phyloP scores from a whole-genome alignment of 2,113 vertebrate species.

The Dicrurus megarhynchus region DNA sequence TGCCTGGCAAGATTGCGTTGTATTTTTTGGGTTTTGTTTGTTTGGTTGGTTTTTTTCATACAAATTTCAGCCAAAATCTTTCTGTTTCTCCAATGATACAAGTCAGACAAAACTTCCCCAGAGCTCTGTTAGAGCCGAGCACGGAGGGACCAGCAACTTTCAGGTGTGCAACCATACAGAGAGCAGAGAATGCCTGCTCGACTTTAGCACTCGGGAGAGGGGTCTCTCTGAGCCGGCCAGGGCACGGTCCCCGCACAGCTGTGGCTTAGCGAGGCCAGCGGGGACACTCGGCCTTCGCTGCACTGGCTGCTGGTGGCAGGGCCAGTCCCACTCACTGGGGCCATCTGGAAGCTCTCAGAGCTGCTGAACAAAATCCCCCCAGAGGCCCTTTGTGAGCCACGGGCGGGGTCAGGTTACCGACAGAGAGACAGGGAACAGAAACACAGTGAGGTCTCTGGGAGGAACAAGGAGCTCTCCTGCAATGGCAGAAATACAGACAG shows the following conservation, averaged over 20 bases:
- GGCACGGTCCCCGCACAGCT: accelerated
- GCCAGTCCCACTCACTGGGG: background rate
- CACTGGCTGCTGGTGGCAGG: background rate
- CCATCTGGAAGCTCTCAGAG: constrained; percentile 10
- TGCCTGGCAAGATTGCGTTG: no score
- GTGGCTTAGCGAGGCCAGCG: accelerated
- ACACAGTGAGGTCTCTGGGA: background rate
- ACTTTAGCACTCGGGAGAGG: accelerated
- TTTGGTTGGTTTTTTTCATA: background rate
- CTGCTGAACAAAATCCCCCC: background rate
- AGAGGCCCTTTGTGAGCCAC: background rate
- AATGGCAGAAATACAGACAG: background rate
- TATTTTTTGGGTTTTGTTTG: no score
- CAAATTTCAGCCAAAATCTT: background rate
- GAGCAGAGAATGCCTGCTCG: accelerated
- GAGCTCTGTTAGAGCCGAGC: background rate
- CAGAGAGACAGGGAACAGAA: background rate
- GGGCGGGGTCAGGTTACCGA: background rate
- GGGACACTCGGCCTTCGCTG: accelerated
- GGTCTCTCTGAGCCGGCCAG: accelerated
- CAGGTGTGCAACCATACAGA: background rate
- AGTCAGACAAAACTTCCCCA: background rate
- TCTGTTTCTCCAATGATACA: background rate
- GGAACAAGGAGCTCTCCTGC: background rate
- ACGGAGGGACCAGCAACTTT: background rate